Base-by-base conservation (phyloP, 2,797 vertebrate species). In the Anguilla megastoma region DNA sequence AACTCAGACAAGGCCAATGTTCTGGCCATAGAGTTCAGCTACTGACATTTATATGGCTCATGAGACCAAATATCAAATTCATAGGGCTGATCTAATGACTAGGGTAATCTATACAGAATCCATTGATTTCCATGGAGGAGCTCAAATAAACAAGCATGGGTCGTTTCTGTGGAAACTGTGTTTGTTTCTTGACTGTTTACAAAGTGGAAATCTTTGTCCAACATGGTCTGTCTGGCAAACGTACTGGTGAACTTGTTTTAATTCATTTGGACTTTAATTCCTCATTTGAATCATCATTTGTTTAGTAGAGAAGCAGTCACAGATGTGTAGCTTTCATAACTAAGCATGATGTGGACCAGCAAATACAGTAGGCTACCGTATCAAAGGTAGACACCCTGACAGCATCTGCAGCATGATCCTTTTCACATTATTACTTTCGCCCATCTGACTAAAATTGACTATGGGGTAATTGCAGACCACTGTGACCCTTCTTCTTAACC, bases 171-270 rank as follows among this genome's bases (percentile, higher is more conserved):
- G 86, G 93, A 82, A 91, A 94, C 95, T 58, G 90, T 88, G 52
- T 93, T 92, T 96, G 94, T 95, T 94, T 89, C 93, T 89, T 89
- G 85, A 92, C 93, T 94, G 95, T 95, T 95, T 95, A 95, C 94
- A 94, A 91, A 91, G 88, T 84, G 95, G 94, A 96, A 95, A 95
- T 94, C 95, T 95, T 94, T 93, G 93, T 95, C 52, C n/a, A 33
- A 3, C 30, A 58, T 0, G 10, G 50, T 54, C 83, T 85, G 14
- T 85, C 66, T 88, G 30, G 45, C 33, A 76, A 84, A 74, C 66
- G 45, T 41, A 74, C 79, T 82, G 30, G 33, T 54, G 18, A 24
- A 50, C 63, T 71, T 56, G 48, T 71, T 87, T n/a, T 52, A 58
- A 82, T 48, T 50, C 41, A 1, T 82, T 48, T 82, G 7, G 21